Evolutionary conservation across 2,888 invertebrate species (phyloP).

Genomic region (Euplexia lucipara): DNA sequence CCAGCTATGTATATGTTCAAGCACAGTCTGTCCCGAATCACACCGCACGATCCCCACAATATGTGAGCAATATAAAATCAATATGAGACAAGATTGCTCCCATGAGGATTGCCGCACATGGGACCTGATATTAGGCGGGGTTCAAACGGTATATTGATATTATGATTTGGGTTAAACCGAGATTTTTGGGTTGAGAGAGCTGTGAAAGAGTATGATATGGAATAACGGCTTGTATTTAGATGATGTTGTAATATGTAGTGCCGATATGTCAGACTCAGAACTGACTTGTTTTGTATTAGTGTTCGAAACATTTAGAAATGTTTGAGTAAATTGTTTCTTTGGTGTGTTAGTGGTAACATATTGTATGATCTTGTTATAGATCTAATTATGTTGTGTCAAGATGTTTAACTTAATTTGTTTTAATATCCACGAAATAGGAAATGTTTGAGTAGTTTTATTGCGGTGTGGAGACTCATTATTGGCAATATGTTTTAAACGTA

Average conservation of each 20-base stretch:
- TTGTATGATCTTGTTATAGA: too few species aligned
- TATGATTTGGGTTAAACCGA: conserved; percentile 61
- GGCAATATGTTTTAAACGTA: too few species aligned
- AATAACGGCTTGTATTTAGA: conserved; percentile 10
- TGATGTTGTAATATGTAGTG: conserved; percentile 3
- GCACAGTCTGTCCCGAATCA: conserved; percentile 41
- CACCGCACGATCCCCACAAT: conserved; percentile 63
- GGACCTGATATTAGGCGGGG: conserved; percentile 63
- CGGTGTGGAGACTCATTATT: too few species aligned
- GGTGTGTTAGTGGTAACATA: too few species aligned
- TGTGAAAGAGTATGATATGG: conserved; percentile 53
- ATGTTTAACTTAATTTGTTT: too few species aligned
- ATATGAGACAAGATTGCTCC: conserved; percentile 75
- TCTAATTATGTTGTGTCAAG: too few species aligned
- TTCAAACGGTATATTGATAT: conserved; percentile 71
- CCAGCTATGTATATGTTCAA: conserved; percentile 9
- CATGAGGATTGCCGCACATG: conserved; percentile 68
- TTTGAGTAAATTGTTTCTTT: too few species aligned
- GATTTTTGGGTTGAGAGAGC: conserved; percentile 47
- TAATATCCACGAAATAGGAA: too few species aligned
- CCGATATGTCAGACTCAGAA: too few species aligned
- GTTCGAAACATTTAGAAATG: too few species aligned
- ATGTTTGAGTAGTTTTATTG: too few species aligned
- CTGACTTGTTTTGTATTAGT: too few species aligned
- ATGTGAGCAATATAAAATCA: conserved; percentile 78